Conservation (phyloP, 1,140 invertebrate genomes). For the Paracyclopina nana region DNA sequence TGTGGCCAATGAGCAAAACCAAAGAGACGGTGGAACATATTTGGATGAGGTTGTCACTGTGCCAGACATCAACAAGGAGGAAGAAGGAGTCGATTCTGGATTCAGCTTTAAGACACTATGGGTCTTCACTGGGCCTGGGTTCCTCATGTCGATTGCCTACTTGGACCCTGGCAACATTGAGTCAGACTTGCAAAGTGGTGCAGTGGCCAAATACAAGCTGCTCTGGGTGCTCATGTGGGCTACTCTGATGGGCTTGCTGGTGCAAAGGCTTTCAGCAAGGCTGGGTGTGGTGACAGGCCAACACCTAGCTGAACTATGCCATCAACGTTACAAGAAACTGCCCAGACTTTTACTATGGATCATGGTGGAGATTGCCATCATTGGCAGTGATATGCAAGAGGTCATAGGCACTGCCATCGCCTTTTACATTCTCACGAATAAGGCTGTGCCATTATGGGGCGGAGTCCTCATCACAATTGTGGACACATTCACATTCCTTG, state of each 20-base stretch:
- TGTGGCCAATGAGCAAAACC: too few relatives aligned
- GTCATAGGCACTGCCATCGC: slow-evolving; percentile 74
- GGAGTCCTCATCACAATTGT: slow-evolving; percentile 70
- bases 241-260: slow-evolving; percentile 60
- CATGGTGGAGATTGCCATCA: slow-evolving; percentile 85
- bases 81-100: neutral
- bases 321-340: slow-evolving; percentile 51
- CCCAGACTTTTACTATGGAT: slow-evolving; percentile 67
- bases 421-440: slow-evolving; percentile 64
- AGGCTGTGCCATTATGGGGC: slow-evolving; percentile 54
- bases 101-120: slow-evolving; percentile 76
- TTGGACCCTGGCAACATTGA: slow-evolving; percentile 84
- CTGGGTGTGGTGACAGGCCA: slow-evolving; percentile 63
- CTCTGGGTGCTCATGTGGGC: slow-evolving; percentile 72
- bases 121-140: slow-evolving; percentile 80
- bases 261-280: slow-evolving; percentile 62
- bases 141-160: slow-evolving; percentile 83
- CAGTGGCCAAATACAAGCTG: slow-evolving; percentile 55
- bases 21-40: too few relatives aligned
- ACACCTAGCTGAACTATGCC: slow-evolving; percentile 62
- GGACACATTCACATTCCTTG: slow-evolving; percentile 82
- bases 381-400: slow-evolving; percentile 77
- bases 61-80: too few relatives aligned
- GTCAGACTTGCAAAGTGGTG: slow-evolving; percentile 67
- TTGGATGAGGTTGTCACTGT: too few relatives aligned